Evolutionary conservation across 2,888 invertebrate genomes (phyloP).

Genomic region (Agonopterix heracliana): DNA sequence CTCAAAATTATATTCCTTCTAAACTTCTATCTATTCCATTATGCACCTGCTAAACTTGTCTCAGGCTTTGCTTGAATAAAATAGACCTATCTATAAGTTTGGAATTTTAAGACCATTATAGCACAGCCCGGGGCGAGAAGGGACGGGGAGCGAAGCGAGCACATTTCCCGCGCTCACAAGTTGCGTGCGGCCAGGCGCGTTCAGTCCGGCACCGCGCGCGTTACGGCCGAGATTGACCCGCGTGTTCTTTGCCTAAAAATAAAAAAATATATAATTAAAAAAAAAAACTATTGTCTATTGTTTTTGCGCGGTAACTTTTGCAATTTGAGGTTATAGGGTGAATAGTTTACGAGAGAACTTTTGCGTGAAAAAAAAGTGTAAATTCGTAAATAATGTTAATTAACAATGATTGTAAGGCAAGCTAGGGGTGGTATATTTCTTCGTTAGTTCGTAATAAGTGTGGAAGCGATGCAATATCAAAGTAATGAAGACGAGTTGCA

Average conservation of each 20-base stretch:
- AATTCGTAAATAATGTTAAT: conserved; percentile 19
- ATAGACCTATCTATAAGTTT: conserved; percentile 20
- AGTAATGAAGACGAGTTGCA: conserved; percentile 70
- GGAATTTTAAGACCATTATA: conserved; percentile 38
- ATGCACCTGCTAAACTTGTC: too few species aligned
- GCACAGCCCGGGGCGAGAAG: conserved; percentile 23
- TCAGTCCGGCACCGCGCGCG: conserved; percentile 61
- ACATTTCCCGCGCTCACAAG: conserved; percentile 29
- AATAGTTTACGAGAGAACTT: conserved; percentile 11
- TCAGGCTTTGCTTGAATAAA: conserved; percentile 16
- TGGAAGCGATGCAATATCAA: conserved; percentile 72
- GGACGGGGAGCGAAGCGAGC: conserved; percentile 31
- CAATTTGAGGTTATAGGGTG: neutral
- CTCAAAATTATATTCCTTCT: too few species aligned
- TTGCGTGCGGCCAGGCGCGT: conserved; percentile 17
- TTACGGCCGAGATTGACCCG: conserved; percentile 42
- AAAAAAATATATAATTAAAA: conserved; percentile 22
- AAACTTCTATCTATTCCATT: too few species aligned
- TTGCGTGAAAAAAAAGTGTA: conserved; percentile 8
- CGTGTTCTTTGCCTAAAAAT: conserved; percentile 24
- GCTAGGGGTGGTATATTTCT: conserved; percentile 61
- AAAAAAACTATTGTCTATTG: conserved; percentile 16
- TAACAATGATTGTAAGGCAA: conserved; percentile 60
- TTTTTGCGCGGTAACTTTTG: conserved; percentile 20
- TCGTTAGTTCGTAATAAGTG: conserved; percentile 47